phyloP scores from a whole-genome alignment of 2,113 vertebrate species.

The Carassius carassius region DNA sequence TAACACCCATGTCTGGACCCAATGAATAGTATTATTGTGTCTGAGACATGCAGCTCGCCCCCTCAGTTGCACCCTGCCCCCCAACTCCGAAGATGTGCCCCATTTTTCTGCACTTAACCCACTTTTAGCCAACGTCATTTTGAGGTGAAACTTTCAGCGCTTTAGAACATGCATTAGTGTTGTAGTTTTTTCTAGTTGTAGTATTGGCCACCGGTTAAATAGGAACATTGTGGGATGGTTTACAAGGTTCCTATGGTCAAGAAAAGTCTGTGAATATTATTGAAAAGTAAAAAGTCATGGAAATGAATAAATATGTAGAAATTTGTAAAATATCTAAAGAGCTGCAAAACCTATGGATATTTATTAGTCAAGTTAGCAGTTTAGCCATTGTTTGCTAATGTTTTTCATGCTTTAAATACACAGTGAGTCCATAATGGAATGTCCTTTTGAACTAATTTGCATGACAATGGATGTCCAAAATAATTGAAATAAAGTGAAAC shows the following conservation, averaged over 20 bases:
- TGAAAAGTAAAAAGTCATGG: neutral
- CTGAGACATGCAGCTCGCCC: constrained; percentile 79
- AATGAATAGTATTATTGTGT: constrained; percentile 87
- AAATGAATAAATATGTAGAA: neutral
- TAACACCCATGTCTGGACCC: constrained; percentile 83
- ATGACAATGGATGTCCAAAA: constrained; percentile 71
- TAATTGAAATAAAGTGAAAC: constrained; percentile 69
- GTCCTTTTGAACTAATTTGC: constrained; percentile 64
- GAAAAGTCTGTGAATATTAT: neutral
- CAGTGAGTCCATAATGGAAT: constrained; percentile 73
- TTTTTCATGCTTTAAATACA: constrained; percentile 62
- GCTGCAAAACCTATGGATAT: neutral
- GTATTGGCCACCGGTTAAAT: neutral
- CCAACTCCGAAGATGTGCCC: constrained; percentile 51
- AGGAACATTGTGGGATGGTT: neutral
- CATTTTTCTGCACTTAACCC: constrained; percentile 60
- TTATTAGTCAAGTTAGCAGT: neutral
- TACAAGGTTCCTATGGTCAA: neutral
- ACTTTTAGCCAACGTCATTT: constrained; percentile 38
- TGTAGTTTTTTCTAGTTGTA: neutral
- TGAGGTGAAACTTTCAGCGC: neutral
- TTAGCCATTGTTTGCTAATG: constrained; percentile 52
- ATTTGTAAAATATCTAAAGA: neutral
- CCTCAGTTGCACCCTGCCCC: constrained; percentile 65
- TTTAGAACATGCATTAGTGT: neutral